Evolutionary conservation across 2,888 invertebrate genomes (phyloP).

Genomic region (Melanargia galathea): DNA sequence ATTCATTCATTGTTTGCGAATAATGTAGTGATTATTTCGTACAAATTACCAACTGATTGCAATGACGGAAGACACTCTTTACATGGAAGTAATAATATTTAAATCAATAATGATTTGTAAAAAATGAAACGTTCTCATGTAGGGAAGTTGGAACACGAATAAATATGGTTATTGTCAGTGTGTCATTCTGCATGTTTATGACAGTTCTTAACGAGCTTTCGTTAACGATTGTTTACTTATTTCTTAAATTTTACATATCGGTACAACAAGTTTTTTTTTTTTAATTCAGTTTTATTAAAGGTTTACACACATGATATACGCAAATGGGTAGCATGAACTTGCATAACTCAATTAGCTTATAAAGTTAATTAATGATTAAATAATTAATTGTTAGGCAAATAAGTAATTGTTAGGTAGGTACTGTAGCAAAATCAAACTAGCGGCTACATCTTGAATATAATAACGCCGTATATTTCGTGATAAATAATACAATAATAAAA

Average conservation of each 20-base stretch:
- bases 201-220: constrained; percentile 25
- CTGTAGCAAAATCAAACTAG: too few relatives aligned
- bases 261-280: background rate
- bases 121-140: background rate
- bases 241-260: constrained; percentile 2
- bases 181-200: constrained; percentile 25
- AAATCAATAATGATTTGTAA: constrained; percentile 32
- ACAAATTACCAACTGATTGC: constrained; percentile 27
- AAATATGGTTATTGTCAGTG: constrained; percentile 12
- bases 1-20: too few relatives aligned
- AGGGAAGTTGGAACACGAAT: constrained; percentile 5
- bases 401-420: too few relatives aligned
- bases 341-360: too few relatives aligned
- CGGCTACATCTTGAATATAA: too few relatives aligned
- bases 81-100: constrained; percentile 33
- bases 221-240: constrained; percentile 22
- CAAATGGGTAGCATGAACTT: too few relatives aligned
- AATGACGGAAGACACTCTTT: constrained; percentile 30
- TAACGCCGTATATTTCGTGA: too few relatives aligned
- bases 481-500: too few relatives aligned
- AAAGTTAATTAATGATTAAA: too few relatives aligned
- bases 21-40: constrained; percentile 4
- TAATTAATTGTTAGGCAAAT: too few relatives aligned
- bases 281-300: too few relatives aligned
- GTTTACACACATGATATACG: too few relatives aligned